Conservation (phyloP, 2,113 vertebrate species). For the Barnardius zonarius region DNA sequence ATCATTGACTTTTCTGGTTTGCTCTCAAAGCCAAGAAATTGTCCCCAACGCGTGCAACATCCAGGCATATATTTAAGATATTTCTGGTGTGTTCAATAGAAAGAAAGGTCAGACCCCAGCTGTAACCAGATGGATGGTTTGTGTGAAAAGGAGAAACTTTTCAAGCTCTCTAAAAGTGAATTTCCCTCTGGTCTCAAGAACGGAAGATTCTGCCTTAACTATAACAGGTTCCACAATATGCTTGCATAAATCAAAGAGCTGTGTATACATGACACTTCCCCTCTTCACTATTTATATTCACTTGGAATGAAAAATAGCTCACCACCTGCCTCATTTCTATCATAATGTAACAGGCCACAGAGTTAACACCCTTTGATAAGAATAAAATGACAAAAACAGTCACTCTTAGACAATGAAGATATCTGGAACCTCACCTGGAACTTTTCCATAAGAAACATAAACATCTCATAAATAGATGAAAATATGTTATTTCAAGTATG, state of each 20-base stretch:
- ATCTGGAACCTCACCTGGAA: background rate
- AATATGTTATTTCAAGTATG: background rate
- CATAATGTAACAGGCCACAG: constrained; percentile 41
- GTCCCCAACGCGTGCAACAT: background rate
- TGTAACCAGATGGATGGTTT: background rate
- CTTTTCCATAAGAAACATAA: background rate
- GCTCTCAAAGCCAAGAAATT: background rate
- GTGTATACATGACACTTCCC: background rate
- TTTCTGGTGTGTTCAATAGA: background rate
- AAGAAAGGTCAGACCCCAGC: background rate
- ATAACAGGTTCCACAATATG: constrained; percentile 34
- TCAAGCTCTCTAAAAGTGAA: background rate
- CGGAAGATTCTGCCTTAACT: constrained; percentile 11
- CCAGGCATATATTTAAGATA: background rate
- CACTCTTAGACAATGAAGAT: constrained; percentile 1
- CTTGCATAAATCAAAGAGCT: constrained; percentile 56
- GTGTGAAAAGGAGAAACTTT: background rate
- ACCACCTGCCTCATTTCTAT: constrained; percentile 62
- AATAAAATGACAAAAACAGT: background rate
- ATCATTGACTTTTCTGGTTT: background rate
- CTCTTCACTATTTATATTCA: constrained; percentile 64
- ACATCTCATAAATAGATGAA: background rate
- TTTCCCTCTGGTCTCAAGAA: constrained; percentile 4
- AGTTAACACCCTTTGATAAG: constrained; percentile 23
- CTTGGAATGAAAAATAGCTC: constrained; percentile 53